Conservation (phyloP, 2,113 vertebrate genomes). For the Elaphurus davidianus region DNA sequence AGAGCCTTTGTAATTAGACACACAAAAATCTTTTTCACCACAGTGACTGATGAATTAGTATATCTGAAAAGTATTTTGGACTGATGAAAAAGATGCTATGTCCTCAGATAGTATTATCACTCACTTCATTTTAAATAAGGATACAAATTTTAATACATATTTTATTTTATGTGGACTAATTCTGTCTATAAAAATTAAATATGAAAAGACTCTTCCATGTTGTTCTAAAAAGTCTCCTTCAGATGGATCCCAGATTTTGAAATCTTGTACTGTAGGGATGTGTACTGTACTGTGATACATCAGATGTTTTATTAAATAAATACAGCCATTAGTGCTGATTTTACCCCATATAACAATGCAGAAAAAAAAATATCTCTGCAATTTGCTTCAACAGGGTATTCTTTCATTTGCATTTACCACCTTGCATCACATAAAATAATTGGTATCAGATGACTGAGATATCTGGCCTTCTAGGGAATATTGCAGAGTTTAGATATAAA, state of each 20-base stretch:
- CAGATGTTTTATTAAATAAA: background rate
- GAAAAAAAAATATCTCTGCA: background rate
- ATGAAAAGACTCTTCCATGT: background rate
- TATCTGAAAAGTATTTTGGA: background rate
- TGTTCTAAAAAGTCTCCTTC: background rate
- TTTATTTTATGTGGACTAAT: background rate
- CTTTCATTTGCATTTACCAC: background rate
- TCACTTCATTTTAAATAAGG: background rate
- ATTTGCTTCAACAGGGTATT: background rate
- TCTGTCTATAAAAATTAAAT: background rate
- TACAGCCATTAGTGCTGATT: background rate
- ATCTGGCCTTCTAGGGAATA: background rate
- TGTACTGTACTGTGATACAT: background rate
- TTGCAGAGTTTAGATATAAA: background rate
- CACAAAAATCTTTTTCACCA: background rate
- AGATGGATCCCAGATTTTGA: background rate
- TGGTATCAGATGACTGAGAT: background rate
- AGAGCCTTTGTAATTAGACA: background rate
- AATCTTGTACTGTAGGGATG: background rate
- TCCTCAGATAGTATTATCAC: background rate
- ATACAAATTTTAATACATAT: background rate
- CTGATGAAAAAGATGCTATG: background rate
- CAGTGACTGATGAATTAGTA: background rate
- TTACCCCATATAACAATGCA: background rate
- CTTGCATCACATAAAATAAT: background rate